Conservation (phyloP, 2,888 invertebrate genomes). For the Microchrysa polita region DNA sequence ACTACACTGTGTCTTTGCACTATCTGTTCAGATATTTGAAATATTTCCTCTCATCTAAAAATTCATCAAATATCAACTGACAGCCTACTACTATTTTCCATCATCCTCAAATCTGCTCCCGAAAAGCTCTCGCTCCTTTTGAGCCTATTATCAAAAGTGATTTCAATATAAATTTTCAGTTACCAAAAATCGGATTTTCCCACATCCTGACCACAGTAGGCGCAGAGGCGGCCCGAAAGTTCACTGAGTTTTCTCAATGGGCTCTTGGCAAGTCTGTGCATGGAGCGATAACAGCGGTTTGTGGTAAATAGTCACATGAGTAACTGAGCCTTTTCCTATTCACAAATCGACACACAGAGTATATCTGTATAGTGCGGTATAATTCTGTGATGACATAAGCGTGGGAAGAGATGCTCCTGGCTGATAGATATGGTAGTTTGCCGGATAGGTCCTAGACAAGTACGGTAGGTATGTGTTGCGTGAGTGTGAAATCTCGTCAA, state of each 20-base stretch:
- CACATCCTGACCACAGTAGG: not conserved
- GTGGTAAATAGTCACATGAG: not conserved
- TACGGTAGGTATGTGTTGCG: too few species aligned
- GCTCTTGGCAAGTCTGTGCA: constrained; percentile 26
- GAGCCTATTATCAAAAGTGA: not conserved
- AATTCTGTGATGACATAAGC: not conserved
- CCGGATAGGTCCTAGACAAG: not conserved
- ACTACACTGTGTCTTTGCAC: too few species aligned
- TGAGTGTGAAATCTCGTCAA: not conserved
- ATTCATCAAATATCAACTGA: too few species aligned
- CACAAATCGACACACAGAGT: too few species aligned
- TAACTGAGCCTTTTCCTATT: not conserved
- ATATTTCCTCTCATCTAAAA: too few species aligned
- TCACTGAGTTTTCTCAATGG: constrained; percentile 7
- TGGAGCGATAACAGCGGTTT: constrained; percentile 25
- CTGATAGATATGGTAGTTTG: not conserved
- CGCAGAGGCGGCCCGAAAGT: too few species aligned
- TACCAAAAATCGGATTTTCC: not conserved
- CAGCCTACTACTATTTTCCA: too few species aligned
- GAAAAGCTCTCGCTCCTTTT: not conserved
- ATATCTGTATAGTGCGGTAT: too few species aligned
- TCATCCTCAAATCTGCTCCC: too few species aligned
- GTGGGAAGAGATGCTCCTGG: not conserved
- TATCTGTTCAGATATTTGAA: too few species aligned
- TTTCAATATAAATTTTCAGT: constrained; percentile 11